phyloP scores from a whole-genome alignment of 2,888 invertebrate genomes.

The Priocnemis perturbator region DNA sequence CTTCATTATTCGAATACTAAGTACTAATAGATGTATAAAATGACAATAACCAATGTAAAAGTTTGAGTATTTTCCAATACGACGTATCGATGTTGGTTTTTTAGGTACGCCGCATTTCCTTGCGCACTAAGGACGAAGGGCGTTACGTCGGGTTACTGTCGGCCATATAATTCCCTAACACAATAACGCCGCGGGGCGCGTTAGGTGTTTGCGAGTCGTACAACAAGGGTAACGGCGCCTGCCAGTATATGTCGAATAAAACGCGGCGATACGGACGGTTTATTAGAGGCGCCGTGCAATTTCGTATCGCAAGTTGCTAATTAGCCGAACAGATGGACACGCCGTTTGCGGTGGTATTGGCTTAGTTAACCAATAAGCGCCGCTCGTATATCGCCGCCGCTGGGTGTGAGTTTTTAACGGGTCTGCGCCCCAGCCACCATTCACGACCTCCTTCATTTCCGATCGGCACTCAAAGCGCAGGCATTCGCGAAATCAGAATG shows the following conservation, averaged over 20 bases:
- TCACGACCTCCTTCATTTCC: conserved; percentile 34
- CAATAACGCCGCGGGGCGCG: conserved; percentile 28
- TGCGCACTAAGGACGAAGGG: too few relatives aligned
- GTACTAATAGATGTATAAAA: too few relatives aligned
- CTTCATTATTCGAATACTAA: too few relatives aligned
- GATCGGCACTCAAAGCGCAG: conserved; percentile 26
- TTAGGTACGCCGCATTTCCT: too few relatives aligned
- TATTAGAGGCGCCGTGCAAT: conserved; percentile 42
- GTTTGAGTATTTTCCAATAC: too few relatives aligned
- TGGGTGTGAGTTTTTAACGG: conserved; percentile 43
- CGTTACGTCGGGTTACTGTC: conserved; percentile 11
- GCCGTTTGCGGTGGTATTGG: conserved; percentile 63
- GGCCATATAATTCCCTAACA: conserved; percentile 30
- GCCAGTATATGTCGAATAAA: conserved; percentile 28
- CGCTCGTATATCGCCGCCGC: conserved; percentile 45
- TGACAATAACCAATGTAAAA: too few relatives aligned
- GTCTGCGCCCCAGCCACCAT: conserved; percentile 32
- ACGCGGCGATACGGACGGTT: conserved; percentile 33
- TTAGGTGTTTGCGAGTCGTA: conserved; percentile 16
- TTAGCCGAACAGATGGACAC: conserved; percentile 67
- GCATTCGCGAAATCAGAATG: neutral
- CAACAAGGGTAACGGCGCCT: neutral
- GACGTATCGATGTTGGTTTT: too few relatives aligned
- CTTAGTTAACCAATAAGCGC: conserved; percentile 63
- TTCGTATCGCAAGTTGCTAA: conserved; percentile 61